Percentiles rank a stretch among this genome's conserved stretches.
phyloP scores from a whole-genome alignment of 1,140 invertebrate genomes.

The Panagrolaimus sp. region DNA sequence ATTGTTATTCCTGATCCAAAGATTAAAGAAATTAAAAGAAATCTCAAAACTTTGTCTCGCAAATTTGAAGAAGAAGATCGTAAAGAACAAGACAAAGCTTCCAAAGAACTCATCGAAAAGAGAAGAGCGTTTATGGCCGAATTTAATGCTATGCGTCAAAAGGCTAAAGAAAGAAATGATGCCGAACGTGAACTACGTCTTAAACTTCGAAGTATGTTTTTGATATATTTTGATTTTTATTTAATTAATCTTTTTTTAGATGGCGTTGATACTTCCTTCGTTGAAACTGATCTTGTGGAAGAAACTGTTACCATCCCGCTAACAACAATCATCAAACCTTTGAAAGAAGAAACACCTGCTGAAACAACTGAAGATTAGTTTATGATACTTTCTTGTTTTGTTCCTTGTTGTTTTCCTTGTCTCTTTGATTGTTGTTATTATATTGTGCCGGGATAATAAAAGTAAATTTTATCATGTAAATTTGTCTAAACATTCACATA shows the following conservation, averaged over 20 bases:
- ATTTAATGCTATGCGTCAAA: constrained; percentile 69
- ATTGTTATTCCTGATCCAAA: constrained; percentile 71
- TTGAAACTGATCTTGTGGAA: constrained; percentile 2
- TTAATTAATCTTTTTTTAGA: background rate
- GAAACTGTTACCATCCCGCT: constrained; percentile 1
- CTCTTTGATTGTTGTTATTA: too few species aligned
- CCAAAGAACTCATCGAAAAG: constrained; percentile 92
- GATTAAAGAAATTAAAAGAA: constrained; percentile 87
- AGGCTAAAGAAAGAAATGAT: constrained; percentile 69
- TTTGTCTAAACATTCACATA: too few species aligned
- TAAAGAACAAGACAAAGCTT: constrained; percentile 81
- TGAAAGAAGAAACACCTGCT: too few species aligned
- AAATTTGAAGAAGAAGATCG: constrained; percentile 94
- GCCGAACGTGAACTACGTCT: constrained; percentile 74
- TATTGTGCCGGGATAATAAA: too few species aligned
- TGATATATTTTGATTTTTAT: background rate
- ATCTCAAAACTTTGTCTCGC: constrained; percentile 90
- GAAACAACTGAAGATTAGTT: too few species aligned
- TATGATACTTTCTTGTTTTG: too few species aligned
- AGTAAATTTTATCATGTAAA: too few species aligned
- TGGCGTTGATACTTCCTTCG: background rate
- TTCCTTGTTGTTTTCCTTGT: too few species aligned
- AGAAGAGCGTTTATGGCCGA: constrained; percentile 79
- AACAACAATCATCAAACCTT: background rate
- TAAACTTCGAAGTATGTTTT: constrained; percentile 68